Base-by-base conservation (phyloP, 1,140 invertebrate genomes). In the Linepithema humile region DNA sequence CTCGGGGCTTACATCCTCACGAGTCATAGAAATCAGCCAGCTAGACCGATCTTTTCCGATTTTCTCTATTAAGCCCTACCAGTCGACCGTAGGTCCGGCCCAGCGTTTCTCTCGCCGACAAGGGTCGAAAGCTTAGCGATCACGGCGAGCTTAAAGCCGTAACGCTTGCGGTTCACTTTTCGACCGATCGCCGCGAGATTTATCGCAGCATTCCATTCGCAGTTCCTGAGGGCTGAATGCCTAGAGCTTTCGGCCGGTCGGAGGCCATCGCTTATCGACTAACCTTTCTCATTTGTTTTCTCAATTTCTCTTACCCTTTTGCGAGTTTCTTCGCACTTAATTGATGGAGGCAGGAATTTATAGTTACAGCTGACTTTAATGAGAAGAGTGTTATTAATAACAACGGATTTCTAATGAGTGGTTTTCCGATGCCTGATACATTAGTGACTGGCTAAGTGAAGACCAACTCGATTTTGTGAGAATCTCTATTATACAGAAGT, bases 251-350 rank as follows among this genome's bases (percentile, higher is more conserved):
- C 35, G 64, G 48, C 23, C 17, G 75, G 48, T 70, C 64, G 48
- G n/a, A 55, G 38, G 35, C 75, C 17, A 80, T 80, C 75, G 45
- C 23, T 65, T 80, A 57, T 70, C 48, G 64, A 57, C 64, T 80
- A 80, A 57, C 75, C 64, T 80, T 80, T 55, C 64, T 80, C 62
- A 80, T 80, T 80, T 80, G 64, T 80, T 70, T 70, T 69, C 75
- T 23, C 26, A n/a, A 69, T 32, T 80, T 80, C 64, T 57, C 64
- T 80, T 50, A 29, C 12, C 26, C 40, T 32, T 20, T 35, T 35
- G 64, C 64, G 38, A 80, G 35, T 70, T 55, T 80, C 75, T 80
- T 80, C 64, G 48, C 48, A 35, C 48, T 80, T 69, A 80, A 80
- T 80, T 55, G 57, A 70, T 20, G 26, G n/a, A 29, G 45, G 23